Conservation (phyloP, 1,140 invertebrate genomes). For the Meloidogyne exigua region DNA sequence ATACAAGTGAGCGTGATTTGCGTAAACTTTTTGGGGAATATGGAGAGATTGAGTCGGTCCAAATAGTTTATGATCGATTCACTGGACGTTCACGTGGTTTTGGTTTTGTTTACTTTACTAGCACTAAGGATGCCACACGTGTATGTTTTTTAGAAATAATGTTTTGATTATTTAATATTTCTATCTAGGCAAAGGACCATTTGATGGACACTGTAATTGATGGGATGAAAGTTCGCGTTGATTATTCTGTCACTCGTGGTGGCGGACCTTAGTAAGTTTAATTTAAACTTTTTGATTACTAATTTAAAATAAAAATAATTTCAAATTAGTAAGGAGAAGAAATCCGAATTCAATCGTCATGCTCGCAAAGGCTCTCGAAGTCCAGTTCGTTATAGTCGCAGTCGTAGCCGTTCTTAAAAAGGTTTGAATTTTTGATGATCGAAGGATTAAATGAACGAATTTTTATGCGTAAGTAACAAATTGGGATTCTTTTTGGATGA, state of each 20-base stretch:
- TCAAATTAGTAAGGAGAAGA: conserved; percentile 9
- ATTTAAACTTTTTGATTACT: not conserved
- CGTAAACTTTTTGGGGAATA: conserved; percentile 39
- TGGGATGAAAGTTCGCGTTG: conserved; percentile 85
- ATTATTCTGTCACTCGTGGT: conserved; percentile 82
- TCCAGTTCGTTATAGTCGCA: conserved; percentile 22
- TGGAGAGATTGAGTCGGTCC: conserved; percentile 39
- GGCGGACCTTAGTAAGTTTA: conserved; percentile 36
- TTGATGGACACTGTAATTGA: conserved; percentile 91
- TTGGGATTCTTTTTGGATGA: not conserved
- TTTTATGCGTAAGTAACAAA: not conserved
- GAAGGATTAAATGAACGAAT: not conserved
- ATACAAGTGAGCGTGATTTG: conserved; percentile 36
- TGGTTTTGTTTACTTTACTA: conserved; percentile 92
- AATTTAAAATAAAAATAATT: not conserved
- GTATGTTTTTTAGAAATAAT: conserved; percentile 21
- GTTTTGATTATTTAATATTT: not conserved
- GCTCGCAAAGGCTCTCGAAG: conserved; percentile 19
- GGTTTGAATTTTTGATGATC: not conserved
- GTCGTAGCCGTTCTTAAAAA: conserved; percentile 31
- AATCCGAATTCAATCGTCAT: conserved; percentile 22
- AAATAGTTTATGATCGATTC: conserved; percentile 44
- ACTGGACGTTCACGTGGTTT: conserved; percentile 89
- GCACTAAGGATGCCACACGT: conserved; percentile 81
- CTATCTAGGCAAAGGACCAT: conserved; percentile 77